A percentile compares a stretch with the other conserved stretches of the same genome.
phyloP scores from a whole-genome alignment of 37 sponge, comb jelly and placozoan genomes.

The Geodia barretti region DNA sequence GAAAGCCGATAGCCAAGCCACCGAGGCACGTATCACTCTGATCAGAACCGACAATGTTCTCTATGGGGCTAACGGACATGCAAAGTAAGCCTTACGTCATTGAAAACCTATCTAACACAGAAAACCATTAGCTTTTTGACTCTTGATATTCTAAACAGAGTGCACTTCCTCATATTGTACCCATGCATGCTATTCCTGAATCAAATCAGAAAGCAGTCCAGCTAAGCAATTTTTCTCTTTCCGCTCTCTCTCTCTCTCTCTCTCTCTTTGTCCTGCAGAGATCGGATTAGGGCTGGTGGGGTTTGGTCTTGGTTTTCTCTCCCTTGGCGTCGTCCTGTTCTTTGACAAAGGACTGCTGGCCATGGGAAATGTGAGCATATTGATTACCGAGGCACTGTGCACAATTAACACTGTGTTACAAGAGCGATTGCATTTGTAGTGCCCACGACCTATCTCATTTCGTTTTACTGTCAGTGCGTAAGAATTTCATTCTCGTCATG shows the following conservation, averaged over 20 bases:
- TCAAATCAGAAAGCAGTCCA: too few relatives aligned
- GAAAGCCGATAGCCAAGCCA: too few relatives aligned
- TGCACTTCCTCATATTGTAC: background rate
- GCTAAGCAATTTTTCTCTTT: background rate
- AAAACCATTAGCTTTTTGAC: too few relatives aligned
- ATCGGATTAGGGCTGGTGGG: slow-evolving; percentile 92
- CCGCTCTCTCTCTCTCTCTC: background rate
- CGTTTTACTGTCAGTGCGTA: background rate
- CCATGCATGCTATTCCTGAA: background rate
- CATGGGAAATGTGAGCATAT: slow-evolving; percentile 90
- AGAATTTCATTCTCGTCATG: too few relatives aligned
- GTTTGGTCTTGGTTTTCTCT: slow-evolving; percentile 85
- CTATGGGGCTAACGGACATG: slow-evolving; percentile 66
- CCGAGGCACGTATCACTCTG: too few relatives aligned
- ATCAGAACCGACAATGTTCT: slow-evolving; percentile 35
- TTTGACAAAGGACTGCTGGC: slow-evolving; percentile 94
- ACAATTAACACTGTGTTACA: background rate
- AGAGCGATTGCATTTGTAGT: background rate
- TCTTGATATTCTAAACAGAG: too few relatives aligned
- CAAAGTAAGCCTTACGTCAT: slow-evolving; percentile 73
- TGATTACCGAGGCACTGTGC: background rate
- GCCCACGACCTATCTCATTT: background rate
- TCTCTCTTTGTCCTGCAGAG: slow-evolving; percentile 44
- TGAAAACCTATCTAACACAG: too few relatives aligned
- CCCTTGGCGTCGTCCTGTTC: slow-evolving; percentile 86